Evolutionary conservation across 2,888 invertebrate genomes (phyloP), one percentile per base, ranked within the genome.

Genomic region (Schizotus pectinicornis): DNA sequence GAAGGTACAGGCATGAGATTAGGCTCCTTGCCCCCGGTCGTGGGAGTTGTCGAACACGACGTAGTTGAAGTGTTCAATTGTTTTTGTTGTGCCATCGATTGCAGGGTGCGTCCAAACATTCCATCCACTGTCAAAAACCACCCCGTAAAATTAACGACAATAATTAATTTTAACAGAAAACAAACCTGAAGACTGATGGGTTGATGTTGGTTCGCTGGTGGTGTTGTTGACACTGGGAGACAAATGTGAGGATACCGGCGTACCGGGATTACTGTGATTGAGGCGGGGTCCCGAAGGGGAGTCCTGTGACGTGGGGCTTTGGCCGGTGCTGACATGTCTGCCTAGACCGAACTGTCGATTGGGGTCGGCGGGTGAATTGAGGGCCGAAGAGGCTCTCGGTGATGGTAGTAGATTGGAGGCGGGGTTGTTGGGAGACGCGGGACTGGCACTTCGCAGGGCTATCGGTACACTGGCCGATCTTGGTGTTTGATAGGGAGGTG

Each of bases 1-100:
- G 95, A 95, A 67, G 96, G 95, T 72, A 96, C 95, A 63, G 95
- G 95, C 91, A 95, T 93, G 75, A 95, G 84, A 80, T 94, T 95
- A 50, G 93, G 91, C 80, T 93, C 93, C 83, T 92, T 92, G 30
- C 34, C 47, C 38, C 63, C 69, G 47, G 67, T 60, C 31, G 70
- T 67, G 36, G 69, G 62, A 11, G 79, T 74, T 39, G 71, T 69
- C 45, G 79, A 79, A 58, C 69, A 71, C 12, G 78, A 67, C 59
- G 76, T 74, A 57, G 77, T 72, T 60, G 77, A 71, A 63, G 77
- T 77, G 67, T 69, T 76, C 65, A 76, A 45, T 61, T 81, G 84
- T 65, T 85, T 84, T 74, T 85, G 85, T 76, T 86, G 85, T 63
- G 85, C 84, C 79, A 86, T 82, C 61, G 85, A 83, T 75, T 85